These are phyloP conservation scores for Cheilosia scutellata DNA, from an alignment of 2,888 invertebrate species.

Conservation along the genomic window DNA sequence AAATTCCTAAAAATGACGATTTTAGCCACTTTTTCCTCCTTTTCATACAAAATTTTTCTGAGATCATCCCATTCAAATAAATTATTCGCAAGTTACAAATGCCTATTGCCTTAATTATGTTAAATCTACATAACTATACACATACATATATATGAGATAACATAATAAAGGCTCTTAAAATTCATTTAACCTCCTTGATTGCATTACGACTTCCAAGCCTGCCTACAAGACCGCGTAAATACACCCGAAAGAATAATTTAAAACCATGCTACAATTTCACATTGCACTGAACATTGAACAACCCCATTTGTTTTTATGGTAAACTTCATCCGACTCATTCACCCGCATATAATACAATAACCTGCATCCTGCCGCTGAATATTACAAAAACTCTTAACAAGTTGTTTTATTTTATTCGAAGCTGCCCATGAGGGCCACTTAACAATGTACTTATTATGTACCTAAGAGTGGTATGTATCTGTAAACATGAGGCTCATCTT, in stretches of 20 bases:
- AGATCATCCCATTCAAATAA: too few relatives aligned
- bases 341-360: not conserved
- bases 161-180: too few relatives aligned
- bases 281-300: slow-evolving; percentile 26
- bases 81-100: too few relatives aligned
- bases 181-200: too few relatives aligned
- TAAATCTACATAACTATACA: too few relatives aligned
- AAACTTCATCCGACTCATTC: not conserved
- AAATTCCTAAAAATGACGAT: too few relatives aligned
- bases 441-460: slow-evolving; percentile 32
- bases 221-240: not conserved
- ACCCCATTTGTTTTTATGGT: slow-evolving; percentile 28
- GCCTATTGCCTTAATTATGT: too few relatives aligned
- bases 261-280: slow-evolving; percentile 21
- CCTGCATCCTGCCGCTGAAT: slow-evolving; percentile 4
- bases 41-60: too few relatives aligned
- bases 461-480: slow-evolving; percentile 45
- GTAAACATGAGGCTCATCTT: slow-evolving; percentile 44
- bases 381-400: slow-evolving; percentile 48
- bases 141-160: too few relatives aligned
- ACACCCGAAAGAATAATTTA: slow-evolving; percentile 49
- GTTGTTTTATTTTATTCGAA: slow-evolving; percentile 52
- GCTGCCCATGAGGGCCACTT: slow-evolving; percentile 62
- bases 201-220: not conserved
- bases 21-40: too few relatives aligned